These are phyloP conservation scores for Pelochelys cantorii DNA, from an alignment of 2,797 vertebrate genomes.

Conservation along the genomic window DNA sequence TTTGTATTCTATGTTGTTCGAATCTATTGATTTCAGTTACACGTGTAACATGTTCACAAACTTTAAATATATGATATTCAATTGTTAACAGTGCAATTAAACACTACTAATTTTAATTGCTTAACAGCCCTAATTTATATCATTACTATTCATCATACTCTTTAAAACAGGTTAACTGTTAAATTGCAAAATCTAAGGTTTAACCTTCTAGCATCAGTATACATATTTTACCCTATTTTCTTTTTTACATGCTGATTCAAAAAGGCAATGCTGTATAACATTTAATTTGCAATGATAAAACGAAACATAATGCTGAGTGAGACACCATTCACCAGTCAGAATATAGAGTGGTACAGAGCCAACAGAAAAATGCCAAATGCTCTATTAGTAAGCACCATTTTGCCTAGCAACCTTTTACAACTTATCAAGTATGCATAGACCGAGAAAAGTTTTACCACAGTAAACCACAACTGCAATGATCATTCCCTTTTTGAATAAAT, in stretches of 20 bases:
- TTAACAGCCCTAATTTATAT: neutral
- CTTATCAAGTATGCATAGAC: neutral
- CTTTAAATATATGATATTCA: no score
- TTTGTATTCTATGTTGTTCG: no score
- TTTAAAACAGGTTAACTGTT: neutral
- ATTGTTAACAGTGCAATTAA: no score
- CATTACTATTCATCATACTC: neutral
- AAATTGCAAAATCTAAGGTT: neutral
- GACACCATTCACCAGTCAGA: neutral
- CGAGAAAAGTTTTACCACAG: neutral
- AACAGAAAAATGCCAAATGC: neutral
- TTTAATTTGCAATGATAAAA: neutral
- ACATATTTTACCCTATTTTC: neutral
- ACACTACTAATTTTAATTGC: no score
- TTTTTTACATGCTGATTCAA: no score
- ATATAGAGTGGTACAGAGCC: neutral
- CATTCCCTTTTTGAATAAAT: neutral
- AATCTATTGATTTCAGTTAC: no score
- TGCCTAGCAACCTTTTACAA: neutral
- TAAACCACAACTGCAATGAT: neutral
- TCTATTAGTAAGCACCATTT: neutral
- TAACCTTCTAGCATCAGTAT: neutral
- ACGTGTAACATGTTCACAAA: no score
- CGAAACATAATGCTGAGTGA: neutral
- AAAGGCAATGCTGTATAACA: neutral